A percentile compares a stretch with the other conserved stretches of the same genome.
Evolutionary conservation across 2,797 vertebrate genomes (phyloP).

Genomic region (Typhlichthys eigenmanni): DNA sequence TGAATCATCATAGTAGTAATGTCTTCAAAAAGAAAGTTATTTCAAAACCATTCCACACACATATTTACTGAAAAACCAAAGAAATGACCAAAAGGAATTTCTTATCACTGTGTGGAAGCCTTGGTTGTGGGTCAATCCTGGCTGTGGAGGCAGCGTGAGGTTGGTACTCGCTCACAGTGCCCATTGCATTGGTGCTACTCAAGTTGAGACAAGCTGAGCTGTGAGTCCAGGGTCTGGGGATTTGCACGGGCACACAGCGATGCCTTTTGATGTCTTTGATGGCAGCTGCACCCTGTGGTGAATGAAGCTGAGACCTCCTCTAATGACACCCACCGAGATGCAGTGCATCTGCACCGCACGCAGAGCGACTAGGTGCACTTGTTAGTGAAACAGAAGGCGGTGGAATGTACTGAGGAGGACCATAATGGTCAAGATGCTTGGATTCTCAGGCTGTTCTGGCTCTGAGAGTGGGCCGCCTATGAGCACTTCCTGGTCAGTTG

Average conservation of each 20-base stretch:
- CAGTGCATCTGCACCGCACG: conserved; percentile 23
- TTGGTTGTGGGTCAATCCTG: conserved; percentile 13
- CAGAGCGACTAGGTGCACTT: conserved; percentile 7
- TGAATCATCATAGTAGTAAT: not conserved
- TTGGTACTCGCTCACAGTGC: conserved; percentile 21
- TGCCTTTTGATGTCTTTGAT: conserved; percentile 47
- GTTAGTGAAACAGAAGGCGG: conserved; percentile 38
- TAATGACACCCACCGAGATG: conserved; percentile 29
- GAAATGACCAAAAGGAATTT: conserved; percentile 37
- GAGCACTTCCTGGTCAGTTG: too few species aligned
- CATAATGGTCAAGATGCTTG: not conserved
- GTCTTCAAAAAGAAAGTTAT: not conserved
- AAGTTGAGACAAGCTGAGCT: conserved; percentile 36
- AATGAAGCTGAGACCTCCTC: conserved; percentile 24
- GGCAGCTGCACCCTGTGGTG: conserved; percentile 40
- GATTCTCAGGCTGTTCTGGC: too few species aligned
- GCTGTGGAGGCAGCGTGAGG: conserved; percentile 7
- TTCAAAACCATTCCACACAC: conserved; percentile 13
- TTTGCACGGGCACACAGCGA: conserved; percentile 38
- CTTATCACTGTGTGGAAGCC: conserved; percentile 16
- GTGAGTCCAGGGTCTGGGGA: conserved; percentile 32
- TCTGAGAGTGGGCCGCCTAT: too few species aligned
- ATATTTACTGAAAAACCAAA: conserved; percentile 21
- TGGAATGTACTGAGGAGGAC: conserved; percentile 4
- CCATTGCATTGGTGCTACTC: conserved; percentile 27